Percentiles rank a stretch among this genome's conserved stretches.
Evolutionary conservation across 1,140 invertebrate species (phyloP).

Genomic region (Drosophila miranda): DNA sequence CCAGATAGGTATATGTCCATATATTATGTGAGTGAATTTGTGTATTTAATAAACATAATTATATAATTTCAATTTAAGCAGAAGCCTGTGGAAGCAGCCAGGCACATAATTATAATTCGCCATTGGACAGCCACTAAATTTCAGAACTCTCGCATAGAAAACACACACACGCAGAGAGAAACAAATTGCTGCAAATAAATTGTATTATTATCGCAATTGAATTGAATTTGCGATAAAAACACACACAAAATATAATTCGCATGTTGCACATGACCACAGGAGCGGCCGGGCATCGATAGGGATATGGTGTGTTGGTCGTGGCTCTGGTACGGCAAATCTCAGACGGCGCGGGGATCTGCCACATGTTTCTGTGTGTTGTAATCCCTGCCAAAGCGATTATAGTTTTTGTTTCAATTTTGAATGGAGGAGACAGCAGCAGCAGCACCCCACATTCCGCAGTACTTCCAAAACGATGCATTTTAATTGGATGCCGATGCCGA

Average conservation of each 20-base stretch:
- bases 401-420: slow-evolving; percentile 62
- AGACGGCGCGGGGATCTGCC: not conserved
- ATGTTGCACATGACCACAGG: slow-evolving; percentile 58
- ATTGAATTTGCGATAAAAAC: slow-evolving; percentile 69
- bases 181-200: slow-evolving; percentile 72
- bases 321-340: not conserved
- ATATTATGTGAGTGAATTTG: slow-evolving; percentile 16
- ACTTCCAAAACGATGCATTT: slow-evolving; percentile 59
- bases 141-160: slow-evolving; percentile 32
- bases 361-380: slow-evolving; percentile 59
- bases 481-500: slow-evolving; percentile 61
- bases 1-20: slow-evolving; percentile 1
- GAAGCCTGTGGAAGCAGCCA: slow-evolving; percentile 14
- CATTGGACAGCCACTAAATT: slow-evolving; percentile 54
- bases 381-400: slow-evolving; percentile 63
- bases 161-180: slow-evolving; percentile 1
- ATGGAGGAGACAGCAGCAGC: slow-evolving; percentile 20
- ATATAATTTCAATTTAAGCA: slow-evolving; percentile 47
- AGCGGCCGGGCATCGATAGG: slow-evolving; percentile 15
- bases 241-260: slow-evolving; percentile 49
- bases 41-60: slow-evolving; percentile 1
- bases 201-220: slow-evolving; percentile 69
- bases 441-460: slow-evolving; percentile 16
- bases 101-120: slow-evolving; percentile 67
- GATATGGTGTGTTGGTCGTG: slow-evolving; percentile 11